These are phyloP conservation scores for Rana temporaria DNA, from an alignment of 2,113 vertebrate species.

Conservation along the genomic window DNA sequence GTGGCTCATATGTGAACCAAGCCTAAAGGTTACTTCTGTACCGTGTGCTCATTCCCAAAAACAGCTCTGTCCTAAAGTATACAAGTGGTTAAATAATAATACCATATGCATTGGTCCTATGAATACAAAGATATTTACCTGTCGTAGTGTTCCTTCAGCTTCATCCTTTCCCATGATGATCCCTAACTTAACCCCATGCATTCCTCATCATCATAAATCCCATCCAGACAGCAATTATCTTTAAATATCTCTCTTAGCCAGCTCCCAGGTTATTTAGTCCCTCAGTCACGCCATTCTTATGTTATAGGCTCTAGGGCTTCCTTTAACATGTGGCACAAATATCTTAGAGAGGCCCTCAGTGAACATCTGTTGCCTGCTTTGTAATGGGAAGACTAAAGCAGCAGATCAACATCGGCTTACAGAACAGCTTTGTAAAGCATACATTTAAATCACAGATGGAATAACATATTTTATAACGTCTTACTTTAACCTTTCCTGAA, in stretches of 20 bases:
- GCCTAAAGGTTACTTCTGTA: too few relatives aligned
- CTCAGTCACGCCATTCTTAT: conserved; percentile 17
- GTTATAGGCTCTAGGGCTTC: conserved; percentile 4
- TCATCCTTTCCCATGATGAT: conserved; percentile 13
- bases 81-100: too few relatives aligned
- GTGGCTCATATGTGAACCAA: too few relatives aligned
- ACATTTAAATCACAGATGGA: conserved; percentile 54
- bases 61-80: too few relatives aligned
- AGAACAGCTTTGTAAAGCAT: conserved; percentile 40
- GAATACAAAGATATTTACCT: too few relatives aligned
- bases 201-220: background rate
- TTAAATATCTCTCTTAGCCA: conserved; percentile 4
- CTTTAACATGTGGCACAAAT: conserved; percentile 24
- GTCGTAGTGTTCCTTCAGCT: background rate
- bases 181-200: background rate
- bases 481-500: conserved; percentile 47
- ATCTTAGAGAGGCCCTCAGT: conserved; percentile 18
- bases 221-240: conserved; percentile 4
- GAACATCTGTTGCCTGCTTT: conserved; percentile 54
- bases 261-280: background rate
- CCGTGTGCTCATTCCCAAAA: too few relatives aligned
- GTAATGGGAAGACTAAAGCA: conserved; percentile 51
- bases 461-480: conserved; percentile 48
- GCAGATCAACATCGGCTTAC: conserved; percentile 51
- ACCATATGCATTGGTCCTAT: too few relatives aligned